Evolutionary conservation across 2,797 vertebrate genomes (phyloP), one percentile per base, ranked within the genome.

Genomic region (Hephaestus fuliginosus): DNA sequence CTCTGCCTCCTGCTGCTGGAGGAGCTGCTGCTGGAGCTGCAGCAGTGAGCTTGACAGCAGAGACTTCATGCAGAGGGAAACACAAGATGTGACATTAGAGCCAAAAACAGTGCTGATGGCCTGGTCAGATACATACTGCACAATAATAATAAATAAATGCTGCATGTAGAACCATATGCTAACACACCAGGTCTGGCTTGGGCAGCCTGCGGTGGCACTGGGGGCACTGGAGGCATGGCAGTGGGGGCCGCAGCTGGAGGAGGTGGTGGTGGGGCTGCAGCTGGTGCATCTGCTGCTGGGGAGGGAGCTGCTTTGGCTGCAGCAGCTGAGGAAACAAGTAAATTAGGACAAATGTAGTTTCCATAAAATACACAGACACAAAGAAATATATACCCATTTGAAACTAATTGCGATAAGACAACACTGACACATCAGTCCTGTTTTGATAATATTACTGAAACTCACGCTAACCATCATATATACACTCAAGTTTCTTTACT

Each of bases 201-300:
- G 25, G 66, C 36, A 78, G 87, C 94, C 68, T 97, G 95, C 78
- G 93, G 33, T 62, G 97, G 95, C 30, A 96, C 94, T 53, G 95
- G 95, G 0, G 97, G 96, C 85, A 96, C 96, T 13, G 96, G 95
- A 78, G 97, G 96, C 95, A 96, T 96, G 30, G 94, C 86, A 80
- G 95, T 92, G 51, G 97, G 94, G 62, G 96, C 88, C 39, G 96
- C 3, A 77, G 79, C 5, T 18, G 89, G 22, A 74, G 91, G 39
- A 7, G 81, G 60, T 5, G 83, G 62, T 5, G 74, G 56, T 4
- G 76, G 90, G 68, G 94, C 76, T 48, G 87, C 76, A 63, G 84
- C 77, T 46, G 95, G 92, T 3, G 95, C 91, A 78, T 95, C 95
- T 33, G 94, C 92, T 25, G 80, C 74, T 17, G 82, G 80, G 2